phyloP scores from a whole-genome alignment of 2,113 vertebrate genomes.

The Aptenodytes forsteri region DNA sequence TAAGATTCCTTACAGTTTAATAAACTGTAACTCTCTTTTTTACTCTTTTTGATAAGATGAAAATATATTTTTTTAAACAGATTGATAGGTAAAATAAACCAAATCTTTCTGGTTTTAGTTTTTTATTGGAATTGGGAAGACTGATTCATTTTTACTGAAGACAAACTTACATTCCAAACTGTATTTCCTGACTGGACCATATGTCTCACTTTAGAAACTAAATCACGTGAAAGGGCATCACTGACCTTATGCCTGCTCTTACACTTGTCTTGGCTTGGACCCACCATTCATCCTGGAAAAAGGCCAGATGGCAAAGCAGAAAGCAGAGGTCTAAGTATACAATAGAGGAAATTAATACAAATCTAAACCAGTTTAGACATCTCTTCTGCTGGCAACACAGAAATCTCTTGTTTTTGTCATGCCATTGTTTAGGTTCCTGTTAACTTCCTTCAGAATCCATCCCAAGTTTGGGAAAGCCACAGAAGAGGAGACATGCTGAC shows the following conservation, averaged over 20 bases:
- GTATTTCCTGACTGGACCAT: neutral
- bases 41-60: neutral
- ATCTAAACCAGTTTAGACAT: neutral
- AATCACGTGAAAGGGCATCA: neutral
- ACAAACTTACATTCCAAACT: neutral
- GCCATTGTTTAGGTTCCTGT: neutral
- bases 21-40: neutral
- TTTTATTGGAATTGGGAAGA: neutral
- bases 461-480: neutral
- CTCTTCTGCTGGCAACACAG: neutral
- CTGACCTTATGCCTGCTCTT: neutral
- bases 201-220: neutral
- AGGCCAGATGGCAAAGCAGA: neutral
- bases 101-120: neutral
- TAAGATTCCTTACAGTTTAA: neutral
- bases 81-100: neutral
- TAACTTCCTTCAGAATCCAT: neutral
- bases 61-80: neutral
- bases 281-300: neutral
- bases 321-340: neutral
- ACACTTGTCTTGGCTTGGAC: neutral
- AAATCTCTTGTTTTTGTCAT: neutral
- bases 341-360: neutral
- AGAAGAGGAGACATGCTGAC: neutral
- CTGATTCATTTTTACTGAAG: neutral